These are phyloP conservation scores for Lithobates sylvaticus DNA, from an alignment of 2,797 vertebrate species.

Conservation along the genomic window DNA sequence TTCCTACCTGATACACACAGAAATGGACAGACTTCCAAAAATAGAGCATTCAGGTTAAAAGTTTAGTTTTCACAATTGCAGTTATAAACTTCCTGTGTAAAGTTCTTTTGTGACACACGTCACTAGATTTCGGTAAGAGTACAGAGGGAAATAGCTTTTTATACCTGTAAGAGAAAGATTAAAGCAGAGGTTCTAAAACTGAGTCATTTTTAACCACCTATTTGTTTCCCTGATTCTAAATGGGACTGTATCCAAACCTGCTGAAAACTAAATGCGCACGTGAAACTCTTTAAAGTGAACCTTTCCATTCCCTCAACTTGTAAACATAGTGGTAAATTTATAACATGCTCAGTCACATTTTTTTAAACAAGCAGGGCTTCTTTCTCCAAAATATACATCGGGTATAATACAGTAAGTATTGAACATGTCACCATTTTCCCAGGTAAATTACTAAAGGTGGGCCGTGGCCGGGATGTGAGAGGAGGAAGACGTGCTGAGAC, in stretches of 20 bases:
- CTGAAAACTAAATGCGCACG: neutral
- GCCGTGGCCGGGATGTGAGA: too few species aligned
- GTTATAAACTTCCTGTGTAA: constrained; percentile 29
- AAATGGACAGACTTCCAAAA: constrained; percentile 6
- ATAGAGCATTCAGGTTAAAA: constrained; percentile 20
- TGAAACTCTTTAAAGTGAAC: neutral
- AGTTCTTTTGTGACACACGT: constrained; percentile 17
- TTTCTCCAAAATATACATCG: too few species aligned
- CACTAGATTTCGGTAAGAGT: constrained; percentile 47
- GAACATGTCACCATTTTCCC: too few species aligned
- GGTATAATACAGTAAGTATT: too few species aligned
- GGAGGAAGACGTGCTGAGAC: too few species aligned
- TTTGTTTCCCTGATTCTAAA: constrained; percentile 6
- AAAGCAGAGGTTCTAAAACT: neutral
- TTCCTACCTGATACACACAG: neutral
- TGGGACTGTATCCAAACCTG: neutral
- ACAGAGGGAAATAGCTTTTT: constrained; percentile 30
- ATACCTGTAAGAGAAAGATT: constrained; percentile 13
- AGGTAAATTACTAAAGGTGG: too few species aligned
- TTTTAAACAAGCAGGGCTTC: neutral
- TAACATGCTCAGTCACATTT: neutral
- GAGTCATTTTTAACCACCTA: constrained; percentile 25
- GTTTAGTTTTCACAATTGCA: constrained; percentile 45
- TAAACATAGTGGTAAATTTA: too few species aligned
- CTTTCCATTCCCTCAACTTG: neutral